Evolutionary conservation across 1,140 invertebrate genomes (phyloP), one percentile per base, ranked within the genome.

Genomic region (Drosophila mayri): DNA sequence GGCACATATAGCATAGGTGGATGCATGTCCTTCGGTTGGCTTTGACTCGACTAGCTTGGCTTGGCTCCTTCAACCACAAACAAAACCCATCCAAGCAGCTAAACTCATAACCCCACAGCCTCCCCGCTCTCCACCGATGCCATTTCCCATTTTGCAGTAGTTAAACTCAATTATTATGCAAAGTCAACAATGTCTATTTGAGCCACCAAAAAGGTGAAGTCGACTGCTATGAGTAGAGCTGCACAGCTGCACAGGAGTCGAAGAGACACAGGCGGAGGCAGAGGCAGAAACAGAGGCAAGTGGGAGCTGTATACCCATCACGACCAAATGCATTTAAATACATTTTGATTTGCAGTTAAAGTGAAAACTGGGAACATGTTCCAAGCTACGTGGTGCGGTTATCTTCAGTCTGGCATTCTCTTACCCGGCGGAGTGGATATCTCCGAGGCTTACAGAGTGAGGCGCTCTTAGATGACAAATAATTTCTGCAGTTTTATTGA

Each of bases 111-210:
- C 46, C 41, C 57, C 55, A 12, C 54, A 38, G 11, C 40, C 20
- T 32, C 35, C 10, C 35, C 2, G 10, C 16, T 16, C 59, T 30
- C 32, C 16, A 32, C 6, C 35, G 38, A 37, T 58, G 41, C 54
- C 61, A 55, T 57, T 71, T 67, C 63, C 52, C 74, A 67, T 82
- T 71, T 78, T 80, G 84, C 80, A 75, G 85, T 90, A 84, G 84
- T 90, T 88, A 84, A 88, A 88, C 84, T 88, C 84, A 88, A 88
- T 88, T 88, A 88, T 88, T 88, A 88, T 88, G 84, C 84, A 88
- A 84, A 88, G 84, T 88, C 84, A 88, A 88, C 84, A 88, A 88
- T 88, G 84, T 88, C 77, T 81, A 86, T 86, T 86, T 86, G 82
- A 81, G 83, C 66, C 73, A 85, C 65, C 75, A 67, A 81, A 81